A percentile compares a stretch with the other conserved stretches of the same genome.
Conservation (phyloP, 2,797 vertebrate genomes). For the Telmatherina bonti region DNA sequence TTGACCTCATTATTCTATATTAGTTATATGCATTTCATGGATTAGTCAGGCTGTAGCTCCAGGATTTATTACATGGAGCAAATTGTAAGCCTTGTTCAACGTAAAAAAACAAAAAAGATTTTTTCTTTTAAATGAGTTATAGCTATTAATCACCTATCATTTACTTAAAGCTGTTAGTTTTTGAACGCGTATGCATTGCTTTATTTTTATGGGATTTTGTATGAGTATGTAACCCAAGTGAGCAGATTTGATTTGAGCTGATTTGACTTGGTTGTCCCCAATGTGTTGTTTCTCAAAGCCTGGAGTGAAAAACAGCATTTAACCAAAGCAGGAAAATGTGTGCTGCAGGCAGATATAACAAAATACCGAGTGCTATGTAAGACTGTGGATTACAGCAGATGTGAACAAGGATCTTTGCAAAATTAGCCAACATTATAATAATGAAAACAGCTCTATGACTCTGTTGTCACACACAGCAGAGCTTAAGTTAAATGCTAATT, state of each 20-base stretch:
- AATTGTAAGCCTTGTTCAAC: slow-evolving; percentile 16
- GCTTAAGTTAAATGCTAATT: background rate
- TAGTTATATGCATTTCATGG: slow-evolving; percentile 60
- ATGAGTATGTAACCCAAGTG: background rate
- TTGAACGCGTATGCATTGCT: background rate
- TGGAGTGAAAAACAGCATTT: background rate
- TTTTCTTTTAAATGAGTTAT: background rate
- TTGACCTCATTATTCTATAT: slow-evolving; percentile 73
- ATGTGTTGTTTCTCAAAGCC: background rate
- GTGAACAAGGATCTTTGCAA: background rate
- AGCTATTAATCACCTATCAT: background rate
- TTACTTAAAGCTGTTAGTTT: background rate
- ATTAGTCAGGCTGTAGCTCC: slow-evolving; percentile 47
- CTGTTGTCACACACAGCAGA: background rate
- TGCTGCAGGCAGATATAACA: background rate
- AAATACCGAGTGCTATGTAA: background rate
- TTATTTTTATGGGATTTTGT: background rate
- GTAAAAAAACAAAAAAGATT: background rate
- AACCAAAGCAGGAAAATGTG: background rate
- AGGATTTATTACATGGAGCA: slow-evolving; percentile 39
- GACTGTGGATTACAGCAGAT: background rate
- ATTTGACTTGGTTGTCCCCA: background rate
- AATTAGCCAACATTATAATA: background rate
- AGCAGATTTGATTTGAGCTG: slow-evolving; percentile 10
- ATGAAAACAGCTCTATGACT: background rate